Conservation (phyloP, 2,797 vertebrate genomes). For the Bryconaethiops microstoma region DNA sequence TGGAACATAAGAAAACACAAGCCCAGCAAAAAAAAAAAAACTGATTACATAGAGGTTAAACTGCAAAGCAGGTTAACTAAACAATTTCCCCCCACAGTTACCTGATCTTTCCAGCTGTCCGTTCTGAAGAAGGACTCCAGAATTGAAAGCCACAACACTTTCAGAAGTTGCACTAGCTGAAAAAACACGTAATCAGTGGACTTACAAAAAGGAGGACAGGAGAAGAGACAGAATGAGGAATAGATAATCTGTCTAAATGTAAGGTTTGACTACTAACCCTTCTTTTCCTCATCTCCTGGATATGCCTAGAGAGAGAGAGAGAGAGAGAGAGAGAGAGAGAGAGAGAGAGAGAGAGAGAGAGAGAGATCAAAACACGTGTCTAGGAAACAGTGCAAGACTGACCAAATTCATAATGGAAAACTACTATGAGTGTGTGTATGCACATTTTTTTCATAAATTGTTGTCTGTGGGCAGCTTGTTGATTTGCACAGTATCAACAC, state of each 20-base stretch:
- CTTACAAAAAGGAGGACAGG: not conserved
- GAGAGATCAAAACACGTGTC: not conserved
- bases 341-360: no score
- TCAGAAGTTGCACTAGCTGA: constrained; percentile 1
- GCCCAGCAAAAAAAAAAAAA: no score
- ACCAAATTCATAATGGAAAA: not conserved
- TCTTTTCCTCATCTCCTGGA: not conserved
- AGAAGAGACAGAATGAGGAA: not conserved
- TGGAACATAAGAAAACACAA: no score
- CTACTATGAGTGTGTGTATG: not conserved
- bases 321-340: constrained; percentile 4
- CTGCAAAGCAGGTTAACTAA: no score
- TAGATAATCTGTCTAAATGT: not conserved
- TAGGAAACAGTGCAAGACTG: not conserved
- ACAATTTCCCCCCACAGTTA: constrained; percentile 7
- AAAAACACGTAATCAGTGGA: not conserved
- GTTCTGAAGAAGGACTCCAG: constrained; percentile 23
- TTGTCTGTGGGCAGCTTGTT: not conserved
- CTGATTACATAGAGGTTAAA: no score
- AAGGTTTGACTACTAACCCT: not conserved
- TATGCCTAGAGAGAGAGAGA: not conserved
- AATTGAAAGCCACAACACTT: not conserved
- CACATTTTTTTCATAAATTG: not conserved
- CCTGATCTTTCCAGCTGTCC: constrained; percentile 43
- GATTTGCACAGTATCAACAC: not conserved